Evolutionary conservation across 2,797 vertebrate genomes (phyloP).

Genomic region (Dicrostonyx torquatus): DNA sequence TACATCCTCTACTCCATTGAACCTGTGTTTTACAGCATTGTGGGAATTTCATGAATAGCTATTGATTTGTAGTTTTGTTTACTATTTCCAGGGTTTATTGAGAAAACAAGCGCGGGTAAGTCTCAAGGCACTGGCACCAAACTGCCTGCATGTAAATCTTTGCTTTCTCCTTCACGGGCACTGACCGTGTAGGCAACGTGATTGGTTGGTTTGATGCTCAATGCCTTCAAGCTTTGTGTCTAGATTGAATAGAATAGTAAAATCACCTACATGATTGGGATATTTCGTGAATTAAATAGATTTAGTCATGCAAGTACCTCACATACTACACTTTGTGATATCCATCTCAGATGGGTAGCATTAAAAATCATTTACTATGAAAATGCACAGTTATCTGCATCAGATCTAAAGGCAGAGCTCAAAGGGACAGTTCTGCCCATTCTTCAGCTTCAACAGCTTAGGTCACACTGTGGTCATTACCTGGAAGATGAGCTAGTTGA

Average conservation of each 20-base stretch:
- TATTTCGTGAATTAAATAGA: background rate
- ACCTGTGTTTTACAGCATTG: background rate
- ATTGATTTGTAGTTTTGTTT: slow-evolving; percentile 31
- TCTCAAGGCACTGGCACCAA: background rate
- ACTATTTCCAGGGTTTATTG: background rate
- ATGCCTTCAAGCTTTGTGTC: background rate
- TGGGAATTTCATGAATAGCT: background rate
- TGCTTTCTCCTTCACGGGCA: background rate
- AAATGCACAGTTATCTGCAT: background rate
- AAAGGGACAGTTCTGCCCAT: background rate
- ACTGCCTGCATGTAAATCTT: background rate
- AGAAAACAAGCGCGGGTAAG: background rate
- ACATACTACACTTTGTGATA: background rate
- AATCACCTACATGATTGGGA: background rate
- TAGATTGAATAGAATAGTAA: background rate
- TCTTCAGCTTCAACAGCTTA: background rate
- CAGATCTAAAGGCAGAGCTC: background rate
- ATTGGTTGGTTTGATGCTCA: background rate
- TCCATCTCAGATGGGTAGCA: background rate
- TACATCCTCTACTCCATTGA: background rate
- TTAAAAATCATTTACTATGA: slow-evolving; percentile 32
- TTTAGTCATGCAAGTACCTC: background rate
- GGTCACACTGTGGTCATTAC: background rate
- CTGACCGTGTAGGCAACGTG: background rate
- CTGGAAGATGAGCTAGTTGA: background rate